Base-by-base conservation (phyloP, 2,797 vertebrate genomes). In the Sebastes itinus region DNA sequence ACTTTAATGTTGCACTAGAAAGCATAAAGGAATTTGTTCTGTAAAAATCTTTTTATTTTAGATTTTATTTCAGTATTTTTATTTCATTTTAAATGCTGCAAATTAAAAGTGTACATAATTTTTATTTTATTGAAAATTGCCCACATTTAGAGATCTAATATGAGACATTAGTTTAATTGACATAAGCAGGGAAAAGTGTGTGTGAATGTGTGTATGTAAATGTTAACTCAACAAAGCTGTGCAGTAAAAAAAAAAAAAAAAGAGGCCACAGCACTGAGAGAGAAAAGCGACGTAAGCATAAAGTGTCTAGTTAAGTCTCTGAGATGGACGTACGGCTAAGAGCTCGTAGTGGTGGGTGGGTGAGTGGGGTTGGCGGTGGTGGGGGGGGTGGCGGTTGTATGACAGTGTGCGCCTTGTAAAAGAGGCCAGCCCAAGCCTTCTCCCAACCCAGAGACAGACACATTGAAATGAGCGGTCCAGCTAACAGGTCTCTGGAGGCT, bases 401-500 rank as follows among this genome's bases (percentile, higher is more conserved):
- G 94, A 93, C 92, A 93, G 82, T 88, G 92, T 94, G 94, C 61
- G 84, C 87, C 94, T 95, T 75, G 82, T 90, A 94, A 92, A 49
- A 92, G 92, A 91, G 90, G 87, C 90, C 86, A 78, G 84, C 70
- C 72, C 68, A 4, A 83, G 82, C 87, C 82, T 87, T 90, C 87
- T 85, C 81, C 86, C 84, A 71, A 69, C 80, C 85, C 93, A 81
- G 81, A 96, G 94, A 95, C 93, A 96, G 95, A 94, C 92, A 95
- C 94, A 95, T 94, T 95, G 95, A 97, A 97, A 96, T 96, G 93
- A 94, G 96, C 91, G 92, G 94, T 94, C 92, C 93, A 89, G 93
- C 94, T 97, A 96, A 96, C 95, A 96, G 95, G 95, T 93, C 95
- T 96, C 96, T 88, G 84, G 95, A 96, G 96, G 91, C 93, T 91